Evolutionary conservation across 92 coral and sea anemone genomes (phyloP).

Genomic region (Porites cylindrica): DNA sequence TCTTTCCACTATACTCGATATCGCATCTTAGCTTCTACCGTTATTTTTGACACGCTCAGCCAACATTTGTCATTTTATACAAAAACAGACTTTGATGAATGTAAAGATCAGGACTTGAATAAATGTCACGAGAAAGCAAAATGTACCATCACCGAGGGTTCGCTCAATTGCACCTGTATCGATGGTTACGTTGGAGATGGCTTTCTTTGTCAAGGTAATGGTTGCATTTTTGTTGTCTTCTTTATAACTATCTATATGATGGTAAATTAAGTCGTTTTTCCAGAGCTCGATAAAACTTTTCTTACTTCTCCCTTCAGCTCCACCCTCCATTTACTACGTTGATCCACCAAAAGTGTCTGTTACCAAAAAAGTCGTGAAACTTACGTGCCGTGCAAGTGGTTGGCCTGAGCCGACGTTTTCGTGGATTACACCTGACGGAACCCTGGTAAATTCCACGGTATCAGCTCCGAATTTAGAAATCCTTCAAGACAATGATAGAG

Average conservation of each 20-base stretch:
- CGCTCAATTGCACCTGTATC: slow-evolving; percentile 54
- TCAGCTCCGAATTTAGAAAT: neutral
- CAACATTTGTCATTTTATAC: neutral
- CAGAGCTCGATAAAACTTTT: too few species aligned
- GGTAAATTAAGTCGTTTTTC: too few species aligned
- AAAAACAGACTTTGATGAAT: slow-evolving; percentile 68
- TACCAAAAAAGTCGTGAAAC: slow-evolving; percentile 64
- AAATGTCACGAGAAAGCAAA: slow-evolving; percentile 56
- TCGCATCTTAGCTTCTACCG: too few species aligned
- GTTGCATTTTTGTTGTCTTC: neutral
- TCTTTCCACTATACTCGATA: too few species aligned
- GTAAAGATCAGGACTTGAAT: slow-evolving; percentile 42
- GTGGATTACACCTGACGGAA: slow-evolving; percentile 15
- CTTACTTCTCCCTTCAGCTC: slow-evolving; percentile 21
- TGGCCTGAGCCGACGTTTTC: slow-evolving; percentile 55
- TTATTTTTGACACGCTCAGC: neutral
- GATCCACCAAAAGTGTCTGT: slow-evolving; percentile 54
- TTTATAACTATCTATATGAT: neutral
- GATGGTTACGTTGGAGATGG: slow-evolving; percentile 64
- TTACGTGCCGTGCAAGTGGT: slow-evolving; percentile 73
- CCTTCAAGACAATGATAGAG: slow-evolving; percentile 29
- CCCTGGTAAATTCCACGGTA: slow-evolving; percentile 26
- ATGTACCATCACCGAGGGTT: slow-evolving; percentile 61
- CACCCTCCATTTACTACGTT: slow-evolving; percentile 48
- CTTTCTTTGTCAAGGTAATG: slow-evolving; percentile 56